phyloP scores from a whole-genome alignment of 2,113 vertebrate genomes.

The Ciconia maguari region DNA sequence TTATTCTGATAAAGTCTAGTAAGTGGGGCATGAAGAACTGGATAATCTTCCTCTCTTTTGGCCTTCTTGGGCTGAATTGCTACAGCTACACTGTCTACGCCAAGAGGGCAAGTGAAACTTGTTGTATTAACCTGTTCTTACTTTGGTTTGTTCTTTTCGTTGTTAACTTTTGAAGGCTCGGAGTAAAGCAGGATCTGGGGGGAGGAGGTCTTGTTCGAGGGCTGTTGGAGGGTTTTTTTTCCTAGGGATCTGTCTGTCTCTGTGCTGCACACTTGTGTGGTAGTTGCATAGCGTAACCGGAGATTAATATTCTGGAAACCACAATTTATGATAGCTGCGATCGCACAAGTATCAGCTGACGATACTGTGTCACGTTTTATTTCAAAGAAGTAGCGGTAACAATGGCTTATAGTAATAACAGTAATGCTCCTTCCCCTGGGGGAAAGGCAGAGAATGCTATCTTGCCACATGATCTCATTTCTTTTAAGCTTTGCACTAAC shows the following conservation, averaged over 20 bases:
- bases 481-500: constrained; percentile 84
- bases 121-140: neutral
- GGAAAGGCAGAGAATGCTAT: constrained; percentile 82
- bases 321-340: constrained; percentile 75
- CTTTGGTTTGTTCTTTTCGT: neutral
- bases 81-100: neutral
- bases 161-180: neutral
- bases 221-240: neutral
- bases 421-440: constrained; percentile 78
- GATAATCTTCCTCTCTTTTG: neutral
- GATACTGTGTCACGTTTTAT: constrained; percentile 81
- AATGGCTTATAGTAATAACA: constrained; percentile 88
- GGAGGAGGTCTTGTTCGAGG: accelerated
- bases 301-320: constrained; percentile 69
- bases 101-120: neutral
- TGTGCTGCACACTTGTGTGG: constrained; percentile 22
- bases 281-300: constrained; percentile 73
- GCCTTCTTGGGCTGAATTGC: neutral
- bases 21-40: neutral
- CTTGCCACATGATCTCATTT: constrained; percentile 87
- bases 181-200: neutral
- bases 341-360: constrained; percentile 97
- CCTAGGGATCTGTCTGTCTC: neutral
- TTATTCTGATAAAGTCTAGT: neutral
- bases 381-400: constrained; percentile 80